These are phyloP conservation scores for Drosophila leontia DNA, from an alignment of 1,140 invertebrate genomes.

Conservation along the genomic window DNA sequence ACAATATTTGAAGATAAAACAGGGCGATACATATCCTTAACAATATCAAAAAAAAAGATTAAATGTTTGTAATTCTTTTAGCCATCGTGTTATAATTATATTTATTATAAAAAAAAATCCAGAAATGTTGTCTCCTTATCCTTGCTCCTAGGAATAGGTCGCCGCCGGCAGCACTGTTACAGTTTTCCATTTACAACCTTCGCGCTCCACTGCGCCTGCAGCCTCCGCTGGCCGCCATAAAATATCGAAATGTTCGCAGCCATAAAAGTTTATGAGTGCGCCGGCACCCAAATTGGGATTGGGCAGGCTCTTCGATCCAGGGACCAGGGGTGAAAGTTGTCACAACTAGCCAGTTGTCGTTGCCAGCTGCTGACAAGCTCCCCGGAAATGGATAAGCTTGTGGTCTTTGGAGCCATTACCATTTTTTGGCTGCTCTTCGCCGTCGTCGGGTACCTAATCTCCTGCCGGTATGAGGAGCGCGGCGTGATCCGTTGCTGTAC, in stretches of 20 bases:
- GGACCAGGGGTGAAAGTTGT: conserved; percentile 44
- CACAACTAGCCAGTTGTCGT: conserved; percentile 31
- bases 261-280: conserved; percentile 71
- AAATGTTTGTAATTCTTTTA: too few relatives aligned
- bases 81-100: not conserved
- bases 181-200: conserved; percentile 77
- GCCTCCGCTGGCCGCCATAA: conserved; percentile 62
- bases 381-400: conserved; percentile 44
- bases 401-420: conserved; percentile 17
- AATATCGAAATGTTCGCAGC: conserved; percentile 66
- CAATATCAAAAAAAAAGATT: not conserved
- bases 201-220: conserved; percentile 58
- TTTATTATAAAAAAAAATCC: not conserved
- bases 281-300: conserved; percentile 62
- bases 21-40: not conserved
- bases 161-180: conserved; percentile 4
- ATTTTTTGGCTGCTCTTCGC: conserved; percentile 43
- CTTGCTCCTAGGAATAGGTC: not conserved
- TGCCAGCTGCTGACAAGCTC: conserved; percentile 16
- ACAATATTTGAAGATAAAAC: not conserved
- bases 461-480: conserved; percentile 31
- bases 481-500: conserved; percentile 49
- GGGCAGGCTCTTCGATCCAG: conserved; percentile 25
- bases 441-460: conserved; percentile 17
- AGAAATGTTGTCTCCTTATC: not conserved